Evolutionary conservation across 1,140 invertebrate genomes (phyloP).

Genomic region (Nasonia vitripennis): DNA sequence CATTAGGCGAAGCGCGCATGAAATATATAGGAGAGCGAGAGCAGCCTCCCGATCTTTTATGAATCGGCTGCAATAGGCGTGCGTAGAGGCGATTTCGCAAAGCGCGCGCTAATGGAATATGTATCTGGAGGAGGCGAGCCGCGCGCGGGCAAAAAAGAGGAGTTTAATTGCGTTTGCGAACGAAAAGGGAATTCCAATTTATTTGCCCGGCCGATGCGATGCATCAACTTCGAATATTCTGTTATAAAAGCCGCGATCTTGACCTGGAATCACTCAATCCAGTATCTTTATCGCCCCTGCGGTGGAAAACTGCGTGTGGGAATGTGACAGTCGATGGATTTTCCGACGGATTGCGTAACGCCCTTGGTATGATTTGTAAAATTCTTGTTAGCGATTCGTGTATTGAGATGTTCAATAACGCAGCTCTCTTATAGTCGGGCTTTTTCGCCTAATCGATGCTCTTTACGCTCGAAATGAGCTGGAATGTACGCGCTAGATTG

Average conservation of each 20-base stretch:
- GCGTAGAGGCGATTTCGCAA: background rate
- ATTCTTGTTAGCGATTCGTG: background rate
- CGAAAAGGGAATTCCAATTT: background rate
- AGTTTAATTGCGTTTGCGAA: background rate
- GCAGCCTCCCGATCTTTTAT: background rate
- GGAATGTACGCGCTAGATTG: slow-evolving; percentile 5
- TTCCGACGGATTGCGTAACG: background rate
- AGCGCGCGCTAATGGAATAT: slow-evolving; percentile 2
- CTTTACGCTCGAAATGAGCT: background rate
- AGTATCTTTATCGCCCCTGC: background rate
- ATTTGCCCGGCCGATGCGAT: background rate
- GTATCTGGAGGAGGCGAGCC: background rate
- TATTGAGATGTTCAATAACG: slow-evolving; percentile 23
- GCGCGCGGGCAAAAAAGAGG: background rate
- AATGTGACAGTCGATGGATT: background rate
- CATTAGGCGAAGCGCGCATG: slow-evolving; percentile 9
- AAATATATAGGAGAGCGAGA: background rate
- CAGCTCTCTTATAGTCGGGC: too few species aligned
- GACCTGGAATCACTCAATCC: background rate
- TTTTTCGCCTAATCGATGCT: slow-evolving; percentile 5
- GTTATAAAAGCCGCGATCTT: background rate
- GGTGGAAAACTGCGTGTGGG: background rate
- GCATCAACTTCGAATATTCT: background rate
- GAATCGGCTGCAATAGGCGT: background rate
- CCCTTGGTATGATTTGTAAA: background rate